phyloP scores from a whole-genome alignment of 2,113 vertebrate species.

The Pipa parva region DNA sequence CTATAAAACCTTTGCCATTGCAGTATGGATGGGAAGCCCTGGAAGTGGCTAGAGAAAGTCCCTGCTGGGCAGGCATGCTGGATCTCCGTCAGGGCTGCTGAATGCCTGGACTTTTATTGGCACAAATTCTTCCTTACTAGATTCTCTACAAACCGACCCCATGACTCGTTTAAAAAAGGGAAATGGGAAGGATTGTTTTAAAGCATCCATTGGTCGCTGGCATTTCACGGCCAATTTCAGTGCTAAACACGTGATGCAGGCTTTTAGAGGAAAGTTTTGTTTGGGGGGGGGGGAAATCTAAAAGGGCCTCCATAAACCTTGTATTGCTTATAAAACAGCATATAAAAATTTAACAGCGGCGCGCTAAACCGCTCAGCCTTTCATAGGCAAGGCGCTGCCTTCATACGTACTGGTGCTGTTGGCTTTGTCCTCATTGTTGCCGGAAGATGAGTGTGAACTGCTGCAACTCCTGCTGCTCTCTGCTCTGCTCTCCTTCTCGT shows the following conservation, averaged over 20 bases:
- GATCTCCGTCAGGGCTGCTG: constrained; percentile 60
- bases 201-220: constrained; percentile 74
- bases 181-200: constrained; percentile 35
- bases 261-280: constrained; percentile 98
- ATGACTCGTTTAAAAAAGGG: constrained; percentile 46
- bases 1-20: background rate
- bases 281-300: constrained; percentile 83
- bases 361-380: constrained; percentile 76
- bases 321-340: constrained; percentile 99
- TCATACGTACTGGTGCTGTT: constrained; percentile 90
- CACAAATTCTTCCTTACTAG: constrained; percentile 55
- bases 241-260: constrained; percentile 95
- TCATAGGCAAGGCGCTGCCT: constrained; percentile 76
- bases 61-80: constrained; percentile 43
- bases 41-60: background rate
- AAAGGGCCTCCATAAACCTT: constrained; percentile 96
- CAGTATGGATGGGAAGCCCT: background rate
- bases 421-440: constrained; percentile 92
- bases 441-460: constrained; percentile 92
- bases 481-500: constrained; percentile 69
- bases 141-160: constrained; percentile 59
- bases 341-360: constrained; percentile 98
- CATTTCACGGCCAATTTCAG: constrained; percentile 99
- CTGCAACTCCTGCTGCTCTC: constrained; percentile 73
- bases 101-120: constrained; percentile 64